phyloP scores from a whole-genome alignment of 1,140 invertebrate genomes.

The Plutomurus gul region DNA sequence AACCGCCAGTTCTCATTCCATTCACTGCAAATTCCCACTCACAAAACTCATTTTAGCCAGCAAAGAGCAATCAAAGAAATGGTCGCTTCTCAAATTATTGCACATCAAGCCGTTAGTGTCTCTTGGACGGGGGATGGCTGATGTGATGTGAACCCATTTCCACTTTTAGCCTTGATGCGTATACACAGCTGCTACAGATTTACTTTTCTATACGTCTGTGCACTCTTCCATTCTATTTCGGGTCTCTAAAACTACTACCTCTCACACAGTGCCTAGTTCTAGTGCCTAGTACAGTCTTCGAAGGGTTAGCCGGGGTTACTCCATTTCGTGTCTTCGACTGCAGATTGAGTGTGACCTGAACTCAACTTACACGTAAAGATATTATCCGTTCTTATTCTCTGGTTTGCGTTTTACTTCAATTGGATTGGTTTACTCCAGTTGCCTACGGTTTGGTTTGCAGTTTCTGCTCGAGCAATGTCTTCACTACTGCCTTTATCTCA shows the following conservation, averaged over 20 bases:
- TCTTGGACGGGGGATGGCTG: not conserved
- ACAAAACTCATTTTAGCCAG: slow-evolving; percentile 7
- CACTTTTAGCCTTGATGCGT: not conserved
- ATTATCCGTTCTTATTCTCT: slow-evolving; percentile 4
- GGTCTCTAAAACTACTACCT: too few species aligned
- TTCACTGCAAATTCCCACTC: slow-evolving; percentile 20
- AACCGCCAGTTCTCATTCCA: slow-evolving; percentile 9
- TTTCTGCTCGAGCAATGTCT: not conserved
- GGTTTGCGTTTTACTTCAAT: too few species aligned
- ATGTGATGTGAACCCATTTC: not conserved
- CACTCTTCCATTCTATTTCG: not conserved
- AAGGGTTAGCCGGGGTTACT: too few species aligned
- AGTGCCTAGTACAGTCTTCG: too few species aligned
- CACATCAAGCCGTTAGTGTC: slow-evolving; percentile 28
- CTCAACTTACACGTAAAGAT: too few species aligned
- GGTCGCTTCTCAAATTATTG: slow-evolving; percentile 20
- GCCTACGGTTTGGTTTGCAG: not conserved
- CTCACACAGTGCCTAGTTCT: too few species aligned
- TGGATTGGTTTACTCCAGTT: too few species aligned
- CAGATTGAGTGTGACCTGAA: too few species aligned
- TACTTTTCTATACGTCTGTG: not conserved
- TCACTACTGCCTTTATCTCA: too few species aligned
- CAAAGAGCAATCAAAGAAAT: slow-evolving; percentile 34
- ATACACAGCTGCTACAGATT: slow-evolving; percentile 16
- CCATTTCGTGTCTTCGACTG: too few species aligned